A percentile compares a stretch with the other conserved stretches of the same genome.
These are phyloP conservation scores for Dendrolimus houi DNA, from an alignment of 2,888 invertebrate species.

Conservation along the genomic window DNA sequence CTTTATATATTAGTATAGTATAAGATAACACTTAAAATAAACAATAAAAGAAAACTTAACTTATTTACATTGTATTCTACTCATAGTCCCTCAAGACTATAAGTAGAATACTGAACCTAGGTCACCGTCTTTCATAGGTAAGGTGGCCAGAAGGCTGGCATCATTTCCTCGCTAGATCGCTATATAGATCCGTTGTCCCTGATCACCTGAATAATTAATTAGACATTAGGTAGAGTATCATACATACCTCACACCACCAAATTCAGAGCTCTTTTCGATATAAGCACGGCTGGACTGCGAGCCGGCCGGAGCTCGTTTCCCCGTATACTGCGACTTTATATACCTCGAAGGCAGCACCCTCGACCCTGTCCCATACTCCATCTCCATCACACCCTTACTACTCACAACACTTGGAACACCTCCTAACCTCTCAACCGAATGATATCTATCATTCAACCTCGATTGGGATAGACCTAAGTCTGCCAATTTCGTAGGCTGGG, in stretches of 20 bases:
- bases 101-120: too few relatives aligned
- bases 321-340: slow-evolving; percentile 89
- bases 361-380: slow-evolving; percentile 80
- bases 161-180: too few relatives aligned
- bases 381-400: slow-evolving; percentile 79
- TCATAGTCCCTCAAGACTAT: too few relatives aligned
- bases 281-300: slow-evolving; percentile 92
- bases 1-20: too few relatives aligned
- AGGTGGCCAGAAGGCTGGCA: too few relatives aligned
- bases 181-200: too few relatives aligned
- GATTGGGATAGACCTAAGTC: slow-evolving; percentile 90
- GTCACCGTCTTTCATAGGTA: too few relatives aligned
- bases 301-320: slow-evolving; percentile 88
- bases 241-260: slow-evolving; percentile 75
- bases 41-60: too few relatives aligned
- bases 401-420: slow-evolving; percentile 78
- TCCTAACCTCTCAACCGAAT: slow-evolving; percentile 85
- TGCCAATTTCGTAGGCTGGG: slow-evolving; percentile 78
- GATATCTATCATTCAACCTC: slow-evolving; percentile 91
- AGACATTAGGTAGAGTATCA: too few relatives aligned
- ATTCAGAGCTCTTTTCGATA: slow-evolving; percentile 87
- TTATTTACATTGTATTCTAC: too few relatives aligned
- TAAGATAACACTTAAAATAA: too few relatives aligned
- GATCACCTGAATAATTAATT: too few relatives aligned
- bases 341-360: slow-evolving; percentile 80